These are phyloP conservation scores for Mionectes olivaceus DNA, from an alignment of 2,797 vertebrate genomes.

Conservation along the genomic window DNA sequence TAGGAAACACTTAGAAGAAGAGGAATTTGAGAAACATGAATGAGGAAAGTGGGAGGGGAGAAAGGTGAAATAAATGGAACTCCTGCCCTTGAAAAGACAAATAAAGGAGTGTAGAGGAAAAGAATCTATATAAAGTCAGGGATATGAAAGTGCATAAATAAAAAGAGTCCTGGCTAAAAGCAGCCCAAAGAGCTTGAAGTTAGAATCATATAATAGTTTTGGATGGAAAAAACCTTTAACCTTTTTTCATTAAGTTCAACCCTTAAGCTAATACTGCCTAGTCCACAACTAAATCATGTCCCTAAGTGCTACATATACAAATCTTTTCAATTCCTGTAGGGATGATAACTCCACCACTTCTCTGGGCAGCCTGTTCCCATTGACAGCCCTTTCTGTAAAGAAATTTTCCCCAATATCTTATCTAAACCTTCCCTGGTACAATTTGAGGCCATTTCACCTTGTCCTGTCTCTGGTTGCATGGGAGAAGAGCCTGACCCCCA, in stretches of 20 bases:
- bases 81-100: neutral
- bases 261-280: neutral
- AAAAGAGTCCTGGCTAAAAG: neutral
- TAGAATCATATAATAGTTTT: neutral
- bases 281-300: neutral
- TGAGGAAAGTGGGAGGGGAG: fast-evolving
- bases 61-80: neutral
- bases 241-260: neutral
- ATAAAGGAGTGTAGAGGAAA: neutral
- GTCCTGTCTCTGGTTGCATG: neutral
- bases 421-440: neutral
- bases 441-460: neutral
- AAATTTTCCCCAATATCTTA: neutral
- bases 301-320: neutral
- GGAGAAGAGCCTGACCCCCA: neutral
- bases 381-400: neutral
- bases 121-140: neutral
- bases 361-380: neutral
- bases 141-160: neutral
- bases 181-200: neutral
- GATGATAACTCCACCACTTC: neutral
- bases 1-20: neutral
- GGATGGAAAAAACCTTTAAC: neutral
- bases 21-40: neutral
- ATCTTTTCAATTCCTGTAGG: neutral